Base-by-base conservation (phyloP, 2,888 invertebrate species). In the Cremastinae sp. region DNA sequence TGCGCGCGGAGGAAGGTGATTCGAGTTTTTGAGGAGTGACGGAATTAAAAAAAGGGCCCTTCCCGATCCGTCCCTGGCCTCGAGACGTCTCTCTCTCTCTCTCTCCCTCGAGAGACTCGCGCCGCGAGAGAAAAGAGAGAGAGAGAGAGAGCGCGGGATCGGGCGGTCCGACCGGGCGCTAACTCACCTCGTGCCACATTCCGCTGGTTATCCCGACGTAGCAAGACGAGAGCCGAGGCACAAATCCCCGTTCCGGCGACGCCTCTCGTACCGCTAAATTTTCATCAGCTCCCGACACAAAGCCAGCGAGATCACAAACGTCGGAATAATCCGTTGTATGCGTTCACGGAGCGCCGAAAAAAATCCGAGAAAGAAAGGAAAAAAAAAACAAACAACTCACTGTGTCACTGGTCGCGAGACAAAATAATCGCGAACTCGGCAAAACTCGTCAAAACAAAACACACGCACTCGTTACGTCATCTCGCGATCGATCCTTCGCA, bases 151-250 rank as follows among this genome's bases (percentile, higher is more conserved):
- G 68, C 59, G 74, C 70, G 70, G 71, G 79, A 75, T 75, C 72
- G 76, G 77, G 68, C 75, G 73, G 61, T 64, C 68, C 75, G 74
- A 68, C 65, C 68, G 68, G 78, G 70, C 74, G 83, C 84, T 83
- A 85, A 79, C 88, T 89, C 86, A 89, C 89, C 89, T 89, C 89
- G 87, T 88, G 89, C 89, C 87, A 87, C 89, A 89, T 89, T 88
- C 88, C 88, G 85, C 82, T 83, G 85, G 83, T 80, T 85, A 77
- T 76, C 74, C 74, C 75, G 77, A 78, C 75, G 80, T 75, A 77
- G 79, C 66, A 74, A 77, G 75, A 78, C 69, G 65, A 68, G 78
- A 69, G 73, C 74, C 74, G 75, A 74, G 69, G 74, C 66, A 65
- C 66, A 59, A 53, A 71, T 36, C 49, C 72, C 68, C 74, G 75